Conservation (phyloP, 1,140 invertebrate species). For the Drosophila ironensis region DNA sequence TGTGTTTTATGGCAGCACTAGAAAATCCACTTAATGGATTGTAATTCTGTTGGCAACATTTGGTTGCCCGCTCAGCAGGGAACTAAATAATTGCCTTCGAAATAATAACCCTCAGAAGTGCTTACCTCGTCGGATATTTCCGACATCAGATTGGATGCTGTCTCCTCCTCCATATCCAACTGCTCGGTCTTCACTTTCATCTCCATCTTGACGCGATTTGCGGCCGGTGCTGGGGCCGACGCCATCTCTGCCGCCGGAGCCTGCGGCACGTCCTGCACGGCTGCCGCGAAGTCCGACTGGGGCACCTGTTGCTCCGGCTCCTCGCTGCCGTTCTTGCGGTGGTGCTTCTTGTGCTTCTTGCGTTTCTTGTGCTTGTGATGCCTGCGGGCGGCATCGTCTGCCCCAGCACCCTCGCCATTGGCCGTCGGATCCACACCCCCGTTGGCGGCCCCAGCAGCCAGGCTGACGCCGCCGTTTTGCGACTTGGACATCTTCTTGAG, state of each 20-base stretch:
- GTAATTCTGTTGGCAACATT: no score
- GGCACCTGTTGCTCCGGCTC: constrained; percentile 42
- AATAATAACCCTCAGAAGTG: no score
- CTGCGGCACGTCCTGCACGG: constrained; percentile 4
- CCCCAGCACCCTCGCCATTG: constrained; percentile 20
- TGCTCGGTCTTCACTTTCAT: constrained; percentile 73
- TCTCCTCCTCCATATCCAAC: constrained; percentile 72
- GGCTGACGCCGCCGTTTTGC: constrained; percentile 85
- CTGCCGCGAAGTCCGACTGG: constrained; percentile 21
- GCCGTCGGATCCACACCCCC: constrained; percentile 14
- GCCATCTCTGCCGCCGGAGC: background rate
- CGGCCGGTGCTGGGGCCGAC: background rate
- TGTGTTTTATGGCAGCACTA: no score
- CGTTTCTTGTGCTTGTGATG: constrained; percentile 89
- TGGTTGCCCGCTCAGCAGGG: no score
- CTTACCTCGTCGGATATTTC: constrained; percentile 76
- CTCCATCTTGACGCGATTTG: constrained; percentile 59
- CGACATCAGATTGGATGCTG: constrained; percentile 75
- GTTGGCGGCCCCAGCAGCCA: constrained; percentile 61
- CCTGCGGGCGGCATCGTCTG: constrained; percentile 86
- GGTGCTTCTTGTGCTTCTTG: constrained; percentile 90
- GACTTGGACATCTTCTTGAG: constrained; percentile 85
- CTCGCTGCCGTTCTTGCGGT: constrained; percentile 83
- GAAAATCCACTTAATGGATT: no score
- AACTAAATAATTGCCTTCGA: no score